phyloP scores from a whole-genome alignment of 64 coral and sea anemone species.

The Catalaphyllia jardinei region DNA sequence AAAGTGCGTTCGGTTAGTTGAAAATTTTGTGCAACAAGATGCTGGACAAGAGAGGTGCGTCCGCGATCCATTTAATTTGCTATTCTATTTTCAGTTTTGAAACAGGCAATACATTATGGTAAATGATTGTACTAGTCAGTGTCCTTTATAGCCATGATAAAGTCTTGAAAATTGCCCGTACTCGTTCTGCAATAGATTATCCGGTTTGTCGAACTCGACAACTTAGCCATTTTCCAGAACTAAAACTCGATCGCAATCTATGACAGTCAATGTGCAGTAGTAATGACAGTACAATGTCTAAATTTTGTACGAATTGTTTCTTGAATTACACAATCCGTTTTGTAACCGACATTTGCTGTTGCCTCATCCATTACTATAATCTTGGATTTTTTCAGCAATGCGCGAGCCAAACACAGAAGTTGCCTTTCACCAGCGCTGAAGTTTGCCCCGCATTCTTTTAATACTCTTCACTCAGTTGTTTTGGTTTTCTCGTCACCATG shows the following conservation, averaged over 20 bases:
- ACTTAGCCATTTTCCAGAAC: neutral
- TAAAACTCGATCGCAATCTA: neutral
- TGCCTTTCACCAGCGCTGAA: slow-evolving; percentile 37
- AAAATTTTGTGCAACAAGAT: too few relatives aligned
- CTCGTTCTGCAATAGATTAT: neutral
- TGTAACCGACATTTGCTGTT: slow-evolving; percentile 56
- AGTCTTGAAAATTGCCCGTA: neutral
- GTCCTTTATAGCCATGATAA: too few relatives aligned
- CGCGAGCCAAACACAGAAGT: slow-evolving; percentile 43
- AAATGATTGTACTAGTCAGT: too few relatives aligned
- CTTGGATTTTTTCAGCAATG: slow-evolving; percentile 6
- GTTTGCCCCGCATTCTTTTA: slow-evolving; percentile 7
- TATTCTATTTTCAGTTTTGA: too few relatives aligned
- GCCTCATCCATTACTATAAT: slow-evolving; percentile 41
- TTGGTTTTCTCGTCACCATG: neutral
- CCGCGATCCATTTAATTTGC: too few relatives aligned
- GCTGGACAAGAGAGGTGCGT: too few relatives aligned
- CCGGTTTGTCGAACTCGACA: neutral
- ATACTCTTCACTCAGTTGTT: neutral
- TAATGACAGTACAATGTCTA: neutral
- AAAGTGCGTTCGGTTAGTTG: too few relatives aligned
- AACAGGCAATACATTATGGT: too few relatives aligned
- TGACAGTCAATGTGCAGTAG: too few relatives aligned
- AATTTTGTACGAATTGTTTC: slow-evolving; percentile 26
- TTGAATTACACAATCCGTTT: slow-evolving; percentile 42